Conservation (phyloP, 2,113 vertebrate species). For the Entomyzon cyanotis region DNA sequence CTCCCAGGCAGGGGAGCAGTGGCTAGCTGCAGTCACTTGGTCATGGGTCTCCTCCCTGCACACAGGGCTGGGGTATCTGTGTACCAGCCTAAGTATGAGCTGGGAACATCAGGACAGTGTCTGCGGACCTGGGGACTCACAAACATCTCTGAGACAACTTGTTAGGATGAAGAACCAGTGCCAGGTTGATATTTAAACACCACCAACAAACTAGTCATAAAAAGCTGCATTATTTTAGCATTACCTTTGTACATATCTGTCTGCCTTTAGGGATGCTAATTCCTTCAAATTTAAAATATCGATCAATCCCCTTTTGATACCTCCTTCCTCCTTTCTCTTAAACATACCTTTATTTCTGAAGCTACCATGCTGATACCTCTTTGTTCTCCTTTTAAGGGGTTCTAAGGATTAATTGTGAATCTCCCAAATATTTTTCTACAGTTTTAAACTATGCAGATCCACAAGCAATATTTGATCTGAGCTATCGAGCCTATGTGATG, state of each 20-base stretch:
- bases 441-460: neutral
- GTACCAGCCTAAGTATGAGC: neutral
- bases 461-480: neutral
- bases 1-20: fast-evolving
- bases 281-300: neutral
- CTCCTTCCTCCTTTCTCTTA: neutral
- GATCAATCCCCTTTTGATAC: neutral
- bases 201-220: neutral
- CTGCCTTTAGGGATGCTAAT: neutral
- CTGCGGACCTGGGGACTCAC: fast-evolving
- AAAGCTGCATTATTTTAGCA: neutral
- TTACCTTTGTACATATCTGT: neutral
- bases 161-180: neutral
- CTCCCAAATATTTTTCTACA: neutral
- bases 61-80: neutral
- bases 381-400: neutral
- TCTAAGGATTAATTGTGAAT: neutral
- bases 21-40: neutral
- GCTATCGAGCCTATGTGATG: too few relatives aligned
- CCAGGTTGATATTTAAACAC: neutral
- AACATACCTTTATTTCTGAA: neutral
- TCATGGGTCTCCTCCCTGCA: neutral
- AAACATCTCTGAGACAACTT: neutral
- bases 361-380: neutral
- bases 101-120: neutral